phyloP scores from a whole-genome alignment of 2,113 vertebrate species.

The Stegastes partitus region DNA sequence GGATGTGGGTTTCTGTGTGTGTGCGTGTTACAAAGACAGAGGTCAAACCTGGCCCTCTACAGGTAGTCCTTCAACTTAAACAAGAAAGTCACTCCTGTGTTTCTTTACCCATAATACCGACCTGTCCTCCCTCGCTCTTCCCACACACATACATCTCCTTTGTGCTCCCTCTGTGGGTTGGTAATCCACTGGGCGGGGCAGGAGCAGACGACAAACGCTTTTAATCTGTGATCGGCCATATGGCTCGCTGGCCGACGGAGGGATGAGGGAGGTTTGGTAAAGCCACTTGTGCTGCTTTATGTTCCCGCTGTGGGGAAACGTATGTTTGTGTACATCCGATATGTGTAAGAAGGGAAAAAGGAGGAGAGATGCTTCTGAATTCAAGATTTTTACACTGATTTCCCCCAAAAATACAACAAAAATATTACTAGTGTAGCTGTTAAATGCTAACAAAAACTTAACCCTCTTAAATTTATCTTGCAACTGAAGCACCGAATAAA shows the following conservation, averaged over 20 bases:
- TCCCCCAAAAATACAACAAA: too few relatives aligned
- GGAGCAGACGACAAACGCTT: conserved; percentile 61
- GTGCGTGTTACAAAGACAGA: conserved; percentile 9
- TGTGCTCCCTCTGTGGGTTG: neutral
- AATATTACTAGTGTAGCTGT: too few relatives aligned
- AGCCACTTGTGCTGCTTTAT: conserved; percentile 36
- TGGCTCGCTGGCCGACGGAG: conserved; percentile 51
- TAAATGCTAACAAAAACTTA: too few relatives aligned
- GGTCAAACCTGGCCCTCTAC: neutral
- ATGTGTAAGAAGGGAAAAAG: neutral
- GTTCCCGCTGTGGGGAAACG: conserved; percentile 4
- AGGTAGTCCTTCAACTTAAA: neutral
- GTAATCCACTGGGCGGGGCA: conserved; percentile 71
- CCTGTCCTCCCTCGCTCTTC: neutral
- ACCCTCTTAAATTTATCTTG: too few relatives aligned
- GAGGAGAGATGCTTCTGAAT: neutral
- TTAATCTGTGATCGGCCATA: conserved; percentile 79
- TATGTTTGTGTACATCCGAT: neutral
- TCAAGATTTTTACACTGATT: too few relatives aligned
- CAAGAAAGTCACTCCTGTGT: neutral
- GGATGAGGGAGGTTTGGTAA: conserved; percentile 22
- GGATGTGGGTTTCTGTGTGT: neutral
- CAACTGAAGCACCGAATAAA: too few relatives aligned
- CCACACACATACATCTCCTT: neutral
- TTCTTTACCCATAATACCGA: neutral